These are phyloP conservation scores for Ips typographus DNA, from an alignment of 1,140 invertebrate genomes.

Conservation along the genomic window DNA sequence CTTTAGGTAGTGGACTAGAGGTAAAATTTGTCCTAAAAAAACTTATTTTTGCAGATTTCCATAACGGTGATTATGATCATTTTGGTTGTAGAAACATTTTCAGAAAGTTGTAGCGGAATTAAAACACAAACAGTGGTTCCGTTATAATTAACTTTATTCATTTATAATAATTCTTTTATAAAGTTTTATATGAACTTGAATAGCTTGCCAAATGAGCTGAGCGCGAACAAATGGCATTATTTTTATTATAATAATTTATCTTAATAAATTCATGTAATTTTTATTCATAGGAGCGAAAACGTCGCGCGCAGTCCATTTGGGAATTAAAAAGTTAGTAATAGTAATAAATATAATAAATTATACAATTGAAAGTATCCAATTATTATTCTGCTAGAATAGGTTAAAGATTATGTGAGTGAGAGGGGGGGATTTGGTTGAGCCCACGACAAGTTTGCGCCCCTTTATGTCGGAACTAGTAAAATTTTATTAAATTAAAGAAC, in stretches of 20 bases:
- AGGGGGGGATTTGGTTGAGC: background rate
- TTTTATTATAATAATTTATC: slow-evolving; percentile 24
- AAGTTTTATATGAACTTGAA: slow-evolving; percentile 54
- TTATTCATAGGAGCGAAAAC: slow-evolving; percentile 42
- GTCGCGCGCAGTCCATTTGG: slow-evolving; percentile 47
- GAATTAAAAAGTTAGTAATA: slow-evolving; percentile 45
- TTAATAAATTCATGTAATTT: slow-evolving; percentile 41
- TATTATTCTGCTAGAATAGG: slow-evolving; percentile 4
- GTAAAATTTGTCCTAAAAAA: too few relatives aligned
- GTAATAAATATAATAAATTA: slow-evolving; percentile 44
- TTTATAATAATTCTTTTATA: slow-evolving; percentile 53
- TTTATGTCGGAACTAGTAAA: background rate
- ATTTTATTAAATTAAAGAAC: background rate
- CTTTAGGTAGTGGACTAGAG: too few relatives aligned
- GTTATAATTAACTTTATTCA: slow-evolving; percentile 55
- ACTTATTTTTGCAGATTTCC: too few relatives aligned
- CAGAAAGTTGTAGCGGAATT: too few relatives aligned
- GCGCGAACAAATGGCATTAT: slow-evolving; percentile 36
- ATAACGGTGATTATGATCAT: too few relatives aligned
- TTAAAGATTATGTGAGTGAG: slow-evolving; percentile 6
- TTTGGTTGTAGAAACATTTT: too few relatives aligned
- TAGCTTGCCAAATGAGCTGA: slow-evolving; percentile 51
- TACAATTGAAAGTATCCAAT: slow-evolving; percentile 39
- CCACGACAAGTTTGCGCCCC: background rate
- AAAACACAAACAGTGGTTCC: slow-evolving; percentile 38